Evolutionary conservation across 2,888 invertebrate genomes (phyloP), one percentile per base, ranked within the genome.

Genomic region (Archaeoteleia sp.): DNA sequence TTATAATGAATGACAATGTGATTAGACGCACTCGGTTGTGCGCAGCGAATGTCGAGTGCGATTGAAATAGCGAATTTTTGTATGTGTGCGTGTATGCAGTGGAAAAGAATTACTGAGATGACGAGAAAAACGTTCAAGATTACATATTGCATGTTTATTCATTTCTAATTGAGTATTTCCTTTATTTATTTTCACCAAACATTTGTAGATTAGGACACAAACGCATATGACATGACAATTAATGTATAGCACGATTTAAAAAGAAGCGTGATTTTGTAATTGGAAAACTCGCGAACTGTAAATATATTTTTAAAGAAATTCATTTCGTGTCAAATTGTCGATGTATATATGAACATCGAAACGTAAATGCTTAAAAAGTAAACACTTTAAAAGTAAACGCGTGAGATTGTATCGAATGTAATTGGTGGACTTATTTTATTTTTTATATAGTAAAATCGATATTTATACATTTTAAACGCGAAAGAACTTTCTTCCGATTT

Each of bases 21-120:
- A n/a, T n/a, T 65, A 79, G 74, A 69, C 62, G 70, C 73, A 70
- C 69, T 46, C 53, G 20, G 35, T 15, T 17, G 65, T 69, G 72
- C 46, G 54, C 48, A 25, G 53, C 61, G 67, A 69, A 66, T 62
- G 67, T 69, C 40, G 23, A 51, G 46, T 65, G 30, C 23, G 51
- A 54, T 39, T 51, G 53, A 48, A 57, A 57, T 65, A 55, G 53
- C 45, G 63, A 69, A 61, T 63, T 72, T 65, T 72, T 61, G 65
- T 61, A 13, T 48, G 58, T 58, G 9, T 58, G 43, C 39, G 53
- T 45, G 46, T 58, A 40, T 54, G 65, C 30, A 49, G 23, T 63
- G 48, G 65, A 65, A 55, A 66, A 55, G 55, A 63, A 54, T 20
- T 9, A 53, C 53, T 55, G 62, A 60, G 60, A 48, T 65, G 65